Evolutionary conservation across 2,888 invertebrate species (phyloP).

Genomic region (Sminthurinus aureus): DNA sequence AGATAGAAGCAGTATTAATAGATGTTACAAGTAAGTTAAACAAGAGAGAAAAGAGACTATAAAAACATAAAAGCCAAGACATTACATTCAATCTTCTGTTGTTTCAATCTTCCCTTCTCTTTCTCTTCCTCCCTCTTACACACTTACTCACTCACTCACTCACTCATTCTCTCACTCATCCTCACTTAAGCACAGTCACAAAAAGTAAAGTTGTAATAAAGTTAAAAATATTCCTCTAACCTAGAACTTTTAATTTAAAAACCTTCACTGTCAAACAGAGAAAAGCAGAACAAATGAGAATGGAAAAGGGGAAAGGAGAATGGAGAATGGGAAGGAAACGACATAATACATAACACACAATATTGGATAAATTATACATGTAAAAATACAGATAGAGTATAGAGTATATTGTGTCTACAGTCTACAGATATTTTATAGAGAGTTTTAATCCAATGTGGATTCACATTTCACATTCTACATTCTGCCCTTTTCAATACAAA

Average conservation of each 20-base stretch:
- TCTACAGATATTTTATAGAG: too few species aligned
- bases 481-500: too few species aligned
- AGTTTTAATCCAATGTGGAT: too few species aligned
- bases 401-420: too few species aligned
- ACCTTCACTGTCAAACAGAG: not conserved
- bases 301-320: not conserved
- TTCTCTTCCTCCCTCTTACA: not conserved
- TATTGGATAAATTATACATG: too few species aligned
- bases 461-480: too few species aligned
- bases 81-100: conserved; percentile 11
- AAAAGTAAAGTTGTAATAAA: not conserved
- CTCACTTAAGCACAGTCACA: conserved; percentile 12
- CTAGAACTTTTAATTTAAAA: not conserved
- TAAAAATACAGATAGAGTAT: too few species aligned
- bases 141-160: not conserved
- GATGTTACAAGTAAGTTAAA: not conserved
- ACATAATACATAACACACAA: too few species aligned
- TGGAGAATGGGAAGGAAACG: not conserved
- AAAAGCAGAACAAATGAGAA: conserved; percentile 3
- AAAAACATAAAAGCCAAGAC: conserved; percentile 8
- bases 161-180: not conserved
- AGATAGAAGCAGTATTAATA: not conserved
- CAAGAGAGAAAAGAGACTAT: conserved; percentile 12
- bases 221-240: conserved; percentile 13
- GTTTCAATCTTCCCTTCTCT: not conserved